Evolutionary conservation across 1,140 invertebrate genomes (phyloP), one percentile per base, ranked within the genome.

Genomic region (Neodiprion fabricii): DNA sequence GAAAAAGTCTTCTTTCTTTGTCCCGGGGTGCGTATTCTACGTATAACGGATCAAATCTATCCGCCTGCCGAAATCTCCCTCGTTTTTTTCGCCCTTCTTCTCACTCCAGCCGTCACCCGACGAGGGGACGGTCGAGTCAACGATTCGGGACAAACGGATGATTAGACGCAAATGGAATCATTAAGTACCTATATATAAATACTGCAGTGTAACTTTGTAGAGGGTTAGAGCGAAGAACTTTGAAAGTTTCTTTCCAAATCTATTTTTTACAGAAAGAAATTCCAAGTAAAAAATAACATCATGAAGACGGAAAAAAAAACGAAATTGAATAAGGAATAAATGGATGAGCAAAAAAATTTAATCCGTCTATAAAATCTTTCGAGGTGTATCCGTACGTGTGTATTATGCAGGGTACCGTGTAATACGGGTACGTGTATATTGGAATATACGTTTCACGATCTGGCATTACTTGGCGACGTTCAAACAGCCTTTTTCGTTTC

Each of bases 151-250:
- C 2, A 61, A 61, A 61, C 53, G 53, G 53, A 61, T 4, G 53
- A 61, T 61, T 61, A 61, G 53, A 61, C 53, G 53, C 53, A 61
- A 61, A 61, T 61, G 53, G 53, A 61, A 61, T 61, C 53, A n/a
- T 61, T 61, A 61, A 12, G n/a, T 61, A 61, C 2, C n/a, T 61
- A n/a, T 5, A 40, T 40, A 5, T 40, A 5, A 40, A 40, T 40
- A 40, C 28, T 40, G 28, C 28, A 40, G 0, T 40, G 5, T 40
- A 40, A 5, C 2, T 3, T 40, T 40, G 28, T 3, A 40, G 28
- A 40, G 28, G 28, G 2, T 2, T 40, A n/a, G 53, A 61, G 8
- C 11, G 53, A n/a, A 61, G 53, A 61, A 61, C 2, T 61, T 61
- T 61, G 2, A 61, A 61, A 53, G 50, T 61, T 61, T 61, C 7